Conservation (phyloP, 2,888 invertebrate species). For the Nineta flava region DNA sequence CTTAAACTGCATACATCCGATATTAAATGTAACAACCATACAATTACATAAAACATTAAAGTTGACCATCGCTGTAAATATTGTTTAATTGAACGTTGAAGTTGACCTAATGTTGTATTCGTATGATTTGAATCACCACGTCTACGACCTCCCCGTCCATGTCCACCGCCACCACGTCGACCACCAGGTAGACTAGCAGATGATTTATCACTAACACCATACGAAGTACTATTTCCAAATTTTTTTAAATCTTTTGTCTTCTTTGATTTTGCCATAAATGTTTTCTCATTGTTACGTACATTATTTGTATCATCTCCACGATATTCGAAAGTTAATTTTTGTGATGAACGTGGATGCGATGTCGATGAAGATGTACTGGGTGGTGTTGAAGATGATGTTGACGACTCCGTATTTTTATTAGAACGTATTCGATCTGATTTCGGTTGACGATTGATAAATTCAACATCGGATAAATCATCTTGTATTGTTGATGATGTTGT, state of each 20-base stretch:
- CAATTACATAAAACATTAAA: constrained; percentile 38
- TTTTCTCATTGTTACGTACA: no score
- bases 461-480: no score
- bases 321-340: no score
- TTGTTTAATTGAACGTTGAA: constrained; percentile 29
- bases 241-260: not conserved
- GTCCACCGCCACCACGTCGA: not conserved
- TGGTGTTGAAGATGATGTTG: no score
- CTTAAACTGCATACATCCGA: constrained; percentile 70
- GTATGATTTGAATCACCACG: not conserved
- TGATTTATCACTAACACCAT: not conserved
- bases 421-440: no score
- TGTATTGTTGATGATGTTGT: no score
- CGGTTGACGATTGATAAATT: no score
- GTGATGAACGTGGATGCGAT: no score
- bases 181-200: not conserved
- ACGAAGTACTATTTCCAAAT: not conserved
- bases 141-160: not conserved
- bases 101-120: constrained; percentile 19
- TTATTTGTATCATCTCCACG: no score
- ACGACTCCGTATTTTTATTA: no score
- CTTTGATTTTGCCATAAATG: not conserved
- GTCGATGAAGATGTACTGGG: no score
- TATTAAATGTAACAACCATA: constrained; percentile 65
- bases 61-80: constrained; percentile 37